Evolutionary conservation across 2,888 invertebrate genomes (phyloP).

Genomic region (Chrysodeixis includens): DNA sequence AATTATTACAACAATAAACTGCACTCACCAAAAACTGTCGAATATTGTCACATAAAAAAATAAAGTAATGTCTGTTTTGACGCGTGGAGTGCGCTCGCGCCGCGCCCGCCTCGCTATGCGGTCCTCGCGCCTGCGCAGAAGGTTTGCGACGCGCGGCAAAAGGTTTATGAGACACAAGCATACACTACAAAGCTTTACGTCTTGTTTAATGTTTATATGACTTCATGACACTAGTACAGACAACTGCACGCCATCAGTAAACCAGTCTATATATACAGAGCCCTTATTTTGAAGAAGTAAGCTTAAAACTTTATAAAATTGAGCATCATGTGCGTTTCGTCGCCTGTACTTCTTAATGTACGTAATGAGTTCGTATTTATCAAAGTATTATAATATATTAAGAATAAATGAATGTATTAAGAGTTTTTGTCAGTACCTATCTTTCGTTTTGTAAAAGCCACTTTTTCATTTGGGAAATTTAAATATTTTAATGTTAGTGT

Average conservation of each 20-base stretch:
- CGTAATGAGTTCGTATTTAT: background rate
- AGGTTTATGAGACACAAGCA: slow-evolving; percentile 4
- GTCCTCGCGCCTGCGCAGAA: slow-evolving; percentile 1
- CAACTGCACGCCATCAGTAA: background rate
- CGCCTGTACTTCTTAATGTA: background rate
- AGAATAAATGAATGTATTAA: background rate
- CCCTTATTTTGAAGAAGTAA: background rate
- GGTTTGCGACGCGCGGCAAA: slow-evolving; percentile 4
- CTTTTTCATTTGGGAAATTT: too few relatives aligned
- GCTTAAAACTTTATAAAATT: background rate
- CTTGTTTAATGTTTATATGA: background rate
- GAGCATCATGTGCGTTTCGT: background rate
- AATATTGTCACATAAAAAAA: background rate
- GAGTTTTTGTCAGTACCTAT: too few relatives aligned
- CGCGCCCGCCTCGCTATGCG: slow-evolving; percentile 25
- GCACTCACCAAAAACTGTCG: background rate
- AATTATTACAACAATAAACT: background rate
- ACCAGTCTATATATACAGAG: background rate
- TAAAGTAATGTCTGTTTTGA: background rate
- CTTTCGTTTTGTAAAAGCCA: too few relatives aligned
- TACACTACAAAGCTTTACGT: background rate
- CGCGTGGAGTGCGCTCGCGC: slow-evolving; percentile 31
- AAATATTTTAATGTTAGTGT: too few relatives aligned
- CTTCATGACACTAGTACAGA: background rate
- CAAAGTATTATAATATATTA: background rate